Conservation (phyloP, 2,797 vertebrate species). For the Tangara arthus region DNA sequence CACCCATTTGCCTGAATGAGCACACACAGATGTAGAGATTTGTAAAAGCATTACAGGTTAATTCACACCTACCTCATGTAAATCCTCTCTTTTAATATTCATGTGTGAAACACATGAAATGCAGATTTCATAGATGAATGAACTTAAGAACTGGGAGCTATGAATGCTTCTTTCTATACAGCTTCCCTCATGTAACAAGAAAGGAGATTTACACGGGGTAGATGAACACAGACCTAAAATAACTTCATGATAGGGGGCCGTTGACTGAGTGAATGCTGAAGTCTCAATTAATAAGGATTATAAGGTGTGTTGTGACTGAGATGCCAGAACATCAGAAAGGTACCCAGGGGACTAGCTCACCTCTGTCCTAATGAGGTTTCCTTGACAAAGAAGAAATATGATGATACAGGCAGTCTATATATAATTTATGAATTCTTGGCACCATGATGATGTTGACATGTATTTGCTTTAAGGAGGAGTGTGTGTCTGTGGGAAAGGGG, state of each 20-base stretch:
- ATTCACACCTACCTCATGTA: not conserved
- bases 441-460: not conserved
- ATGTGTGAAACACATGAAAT: not conserved
- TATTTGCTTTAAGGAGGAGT: not conserved
- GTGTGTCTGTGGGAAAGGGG: not conserved
- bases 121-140: not conserved
- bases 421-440: constrained; percentile 29
- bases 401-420: not conserved
- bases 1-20: not conserved
- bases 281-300: constrained; percentile 17
- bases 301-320: not conserved
- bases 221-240: not conserved
- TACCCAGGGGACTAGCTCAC: not conserved
- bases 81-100: not conserved
- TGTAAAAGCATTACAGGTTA: not conserved
- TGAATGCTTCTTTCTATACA: not conserved
- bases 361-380: constrained; percentile 4
- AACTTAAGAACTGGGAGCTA: not conserved
- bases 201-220: not conserved
- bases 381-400: not conserved
- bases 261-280: not conserved
- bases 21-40: not conserved
- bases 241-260: not conserved
- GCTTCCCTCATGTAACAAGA: not conserved
- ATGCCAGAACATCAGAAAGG: constrained; percentile 18